Evolutionary conservation across 2,797 vertebrate species (phyloP).

Genomic region (Ctenopoma multispine): DNA sequence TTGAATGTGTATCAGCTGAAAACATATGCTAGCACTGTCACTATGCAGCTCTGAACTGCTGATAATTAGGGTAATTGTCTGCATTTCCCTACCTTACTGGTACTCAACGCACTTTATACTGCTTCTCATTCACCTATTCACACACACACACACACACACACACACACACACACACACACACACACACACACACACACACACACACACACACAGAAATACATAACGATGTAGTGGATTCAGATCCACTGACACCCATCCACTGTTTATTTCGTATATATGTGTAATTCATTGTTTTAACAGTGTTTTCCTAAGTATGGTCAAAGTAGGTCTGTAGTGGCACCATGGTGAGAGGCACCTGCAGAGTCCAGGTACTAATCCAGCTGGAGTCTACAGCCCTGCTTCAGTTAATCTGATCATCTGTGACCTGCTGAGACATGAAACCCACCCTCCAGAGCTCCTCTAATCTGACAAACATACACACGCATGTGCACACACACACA

Average conservation of each 20-base stretch:
- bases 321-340: conserved; percentile 10
- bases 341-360: conserved; percentile 48
- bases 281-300: not conserved
- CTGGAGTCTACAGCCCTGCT: conserved; percentile 63
- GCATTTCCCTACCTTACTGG: too few relatives aligned
- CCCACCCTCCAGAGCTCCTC: conserved; percentile 68
- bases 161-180: too few relatives aligned
- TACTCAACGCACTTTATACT: too few relatives aligned
- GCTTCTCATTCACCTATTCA: too few relatives aligned
- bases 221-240: too few relatives aligned
- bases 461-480: conserved; percentile 62
- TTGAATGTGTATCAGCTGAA: conserved; percentile 48
- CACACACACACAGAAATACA: too few relatives aligned
- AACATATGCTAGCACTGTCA: conserved; percentile 57
- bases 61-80: conserved; percentile 2
- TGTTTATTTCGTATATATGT: not conserved
- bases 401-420: conserved; percentile 83
- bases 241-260: too few relatives aligned
- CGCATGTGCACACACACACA: not conserved
- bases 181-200: too few relatives aligned
- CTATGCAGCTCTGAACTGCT: conserved; percentile 32
- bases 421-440: conserved; percentile 84
- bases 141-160: too few relatives aligned
- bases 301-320: conserved; percentile 20
- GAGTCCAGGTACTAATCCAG: conserved; percentile 72